Base-by-base conservation (phyloP, 37 sponge, comb jelly and placozoan genomes). In the Halisarca cf. caerulea region DNA sequence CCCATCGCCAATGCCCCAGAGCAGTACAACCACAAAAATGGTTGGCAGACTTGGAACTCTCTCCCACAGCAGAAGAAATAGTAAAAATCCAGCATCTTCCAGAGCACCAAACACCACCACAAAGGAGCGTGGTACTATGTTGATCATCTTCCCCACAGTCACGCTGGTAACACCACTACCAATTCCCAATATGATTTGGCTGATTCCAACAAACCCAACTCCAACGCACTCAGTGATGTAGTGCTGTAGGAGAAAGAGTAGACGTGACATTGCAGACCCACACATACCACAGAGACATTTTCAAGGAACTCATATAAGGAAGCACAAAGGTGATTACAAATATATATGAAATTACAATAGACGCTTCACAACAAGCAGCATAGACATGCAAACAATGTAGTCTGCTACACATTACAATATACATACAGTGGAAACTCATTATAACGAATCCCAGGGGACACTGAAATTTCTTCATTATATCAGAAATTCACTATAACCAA, bases 11-110 rank as follows among this genome's bases (percentile, higher is more conserved):
- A 69, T 20, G 4, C 36, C 71, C 2, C 27, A 69, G 3, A 7
- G 20, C 20, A 69, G 27, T n/a, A 36, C 37, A 2, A 69, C 36
- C 37, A 15, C 71, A 15, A 69, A 69, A 2, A 69, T 28, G 33
- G 34, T 36, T 32, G 37, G 2, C 25, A 81, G 87, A 43, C 85
- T 91, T 8, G 87, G 87, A 9, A 15, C 51, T 37, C 72, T 36
- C 28, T 79, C 61, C 91, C 91, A 91, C 3, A 83, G 18, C 1
- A 91, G 21, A 34, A 91, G 62, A 53, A 91, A 91, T 32, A 69
- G 36, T n/a, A 69, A 3, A 3, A 69, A 3, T 20, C 35, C 35
- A 2, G 37, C 37, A 35, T 69, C 71, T 28, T 36, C 71, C 2
- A 69, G 4, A 7, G 3, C 3, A 3, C 33, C 33, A 43, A 79